Evolutionary conservation across 2,888 invertebrate genomes (phyloP).

Genomic region (Globia sparganii): DNA sequence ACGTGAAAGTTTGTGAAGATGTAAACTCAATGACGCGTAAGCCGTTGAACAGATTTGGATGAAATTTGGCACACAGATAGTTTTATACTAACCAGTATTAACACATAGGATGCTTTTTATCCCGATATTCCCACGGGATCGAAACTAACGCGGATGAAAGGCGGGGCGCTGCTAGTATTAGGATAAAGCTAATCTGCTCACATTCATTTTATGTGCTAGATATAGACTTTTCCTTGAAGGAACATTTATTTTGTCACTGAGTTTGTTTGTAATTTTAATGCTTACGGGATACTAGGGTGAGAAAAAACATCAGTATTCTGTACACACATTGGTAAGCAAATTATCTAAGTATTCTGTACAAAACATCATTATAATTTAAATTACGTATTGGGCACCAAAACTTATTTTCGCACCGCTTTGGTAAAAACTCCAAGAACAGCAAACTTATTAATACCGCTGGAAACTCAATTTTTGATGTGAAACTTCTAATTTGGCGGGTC

Average conservation of each 20-base stretch:
- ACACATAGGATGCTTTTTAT: no score
- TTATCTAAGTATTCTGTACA: neutral
- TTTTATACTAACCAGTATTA: no score
- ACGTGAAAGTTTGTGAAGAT: no score
- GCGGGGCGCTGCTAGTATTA: no score
- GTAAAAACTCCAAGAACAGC: neutral
- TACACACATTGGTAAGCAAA: constrained; percentile 84
- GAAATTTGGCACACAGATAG: no score
- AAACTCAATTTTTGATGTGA: neutral
- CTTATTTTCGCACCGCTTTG: neutral
- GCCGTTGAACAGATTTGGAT: no score
- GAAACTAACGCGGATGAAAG: no score
- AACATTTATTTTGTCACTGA: neutral
- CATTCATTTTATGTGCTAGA: neutral
- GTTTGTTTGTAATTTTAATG: constrained; percentile 47
- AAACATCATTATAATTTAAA: neutral
- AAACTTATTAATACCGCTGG: no score
- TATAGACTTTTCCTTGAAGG: neutral
- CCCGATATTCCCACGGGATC: no score
- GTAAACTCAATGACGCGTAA: no score
- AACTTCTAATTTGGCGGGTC: no score
- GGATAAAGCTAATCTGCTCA: neutral
- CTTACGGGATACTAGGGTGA: constrained; percentile 69
- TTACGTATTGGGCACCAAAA: neutral
- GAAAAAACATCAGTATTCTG: constrained; percentile 79